Percentiles rank a stretch among this genome's conserved stretches.
These are phyloP conservation scores for Ptychoptera contaminata DNA, from an alignment of 2,888 invertebrate genomes.

Conservation along the genomic window DNA sequence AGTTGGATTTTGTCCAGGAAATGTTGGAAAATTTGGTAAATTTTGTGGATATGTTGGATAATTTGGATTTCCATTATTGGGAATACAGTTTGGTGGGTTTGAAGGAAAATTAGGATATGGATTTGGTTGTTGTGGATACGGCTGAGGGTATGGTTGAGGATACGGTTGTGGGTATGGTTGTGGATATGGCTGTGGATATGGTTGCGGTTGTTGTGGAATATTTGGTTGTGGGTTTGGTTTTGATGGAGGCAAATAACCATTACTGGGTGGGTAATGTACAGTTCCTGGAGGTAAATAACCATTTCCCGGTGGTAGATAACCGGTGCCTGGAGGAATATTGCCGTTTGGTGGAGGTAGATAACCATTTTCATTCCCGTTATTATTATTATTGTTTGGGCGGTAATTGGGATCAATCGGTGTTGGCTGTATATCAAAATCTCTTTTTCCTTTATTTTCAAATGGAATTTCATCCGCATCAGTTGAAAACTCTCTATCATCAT, in stretches of 20 bases:
- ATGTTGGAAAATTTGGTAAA: not conserved
- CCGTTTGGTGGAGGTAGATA: not conserved
- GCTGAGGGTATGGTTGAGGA: slow-evolving; percentile 7
- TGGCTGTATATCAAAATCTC: too few relatives aligned
- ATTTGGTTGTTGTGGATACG: slow-evolving; percentile 1
- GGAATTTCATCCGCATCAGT: not conserved
- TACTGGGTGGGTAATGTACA: not conserved
- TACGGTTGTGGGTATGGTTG: slow-evolving; percentile 5
- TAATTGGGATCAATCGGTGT: too few relatives aligned
- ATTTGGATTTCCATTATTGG: not conserved
- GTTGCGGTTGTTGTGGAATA: not conserved
- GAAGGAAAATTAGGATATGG: not conserved
- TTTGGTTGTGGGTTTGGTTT: slow-evolving; percentile 1
- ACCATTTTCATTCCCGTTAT: too few relatives aligned
- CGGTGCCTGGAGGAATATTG: not conserved
- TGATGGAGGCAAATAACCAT: not conserved
- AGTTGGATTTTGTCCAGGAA: not conserved
- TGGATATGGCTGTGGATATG: not conserved
- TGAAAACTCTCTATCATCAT: not conserved
- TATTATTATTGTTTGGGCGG: too few relatives aligned
- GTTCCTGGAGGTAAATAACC: slow-evolving; percentile 3
- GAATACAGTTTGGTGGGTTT: not conserved
- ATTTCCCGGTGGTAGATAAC: not conserved
- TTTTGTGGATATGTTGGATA: not conserved
- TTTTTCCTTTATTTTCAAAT: too few relatives aligned